Evolutionary conservation across 2,113 vertebrate genomes (phyloP), one percentile per base, ranked within the genome.

Genomic region (Callipepla californica): DNA sequence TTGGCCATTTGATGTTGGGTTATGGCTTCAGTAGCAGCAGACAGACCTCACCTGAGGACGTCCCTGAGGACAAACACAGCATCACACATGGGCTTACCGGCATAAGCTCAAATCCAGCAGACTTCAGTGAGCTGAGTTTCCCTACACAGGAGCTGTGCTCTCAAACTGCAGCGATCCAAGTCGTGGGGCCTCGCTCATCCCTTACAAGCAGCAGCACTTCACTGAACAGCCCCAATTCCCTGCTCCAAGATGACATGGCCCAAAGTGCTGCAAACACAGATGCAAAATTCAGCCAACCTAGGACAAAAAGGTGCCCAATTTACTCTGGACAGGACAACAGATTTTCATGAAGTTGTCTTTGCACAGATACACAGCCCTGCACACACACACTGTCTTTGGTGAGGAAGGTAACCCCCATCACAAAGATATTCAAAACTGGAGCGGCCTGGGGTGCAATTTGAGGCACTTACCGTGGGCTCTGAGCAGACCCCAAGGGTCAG

Each of bases 1-100:
- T 22, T 73, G 70, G 70, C 89, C 81, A 70, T 90, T 68, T 80
- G 65, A 93, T 92, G 63, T 4, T 80, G 79, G 63, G 7, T 87
- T 40, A 34, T 25, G 47, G 42, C 59, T 70, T 59, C 79, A 34
- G 63, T 3, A 89, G 59, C 78, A 59, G 70, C 58, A 76, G 45
- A n/a, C 13, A 73, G 50, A 34, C 67, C 26, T 70, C 26, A 32
- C 80, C 9, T 0, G 0, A 48, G 78, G 75, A 73, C 58, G 34
- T 3, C 48, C 69, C 1, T 58, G 80, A 82, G 73, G 53, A 32
- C 45, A 92, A 87, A 45, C 47, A 57, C 1, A 25, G 63, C 36
- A 21, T 62, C 70, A 63, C 85, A 47, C 5, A 0, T 11, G 19
- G 57, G 19, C 11, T 77, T 45, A 18, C 0, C 45, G 40, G 36